phyloP scores from a whole-genome alignment of 1,140 invertebrate genomes.

The Ericerus pela region DNA sequence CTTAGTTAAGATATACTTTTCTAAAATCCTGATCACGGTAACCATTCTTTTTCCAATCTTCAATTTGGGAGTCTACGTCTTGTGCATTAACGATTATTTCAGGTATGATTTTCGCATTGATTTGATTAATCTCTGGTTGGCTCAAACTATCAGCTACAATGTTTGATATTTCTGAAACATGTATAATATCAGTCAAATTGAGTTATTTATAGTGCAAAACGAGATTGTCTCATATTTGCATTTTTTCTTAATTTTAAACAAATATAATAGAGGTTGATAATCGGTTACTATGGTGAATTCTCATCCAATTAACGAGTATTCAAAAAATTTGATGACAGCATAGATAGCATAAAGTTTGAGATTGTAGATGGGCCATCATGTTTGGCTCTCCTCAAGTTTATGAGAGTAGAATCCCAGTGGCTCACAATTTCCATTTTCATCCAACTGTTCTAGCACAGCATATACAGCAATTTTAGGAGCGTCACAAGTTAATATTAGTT shows the following conservation, averaged over 20 bases:
- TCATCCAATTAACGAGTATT: conserved; percentile 25
- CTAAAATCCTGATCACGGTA: background rate
- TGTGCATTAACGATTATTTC: background rate
- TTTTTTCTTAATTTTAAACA: conserved; percentile 24
- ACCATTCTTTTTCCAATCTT: background rate
- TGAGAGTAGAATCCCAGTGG: conserved; percentile 31
- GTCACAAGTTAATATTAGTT: too few species aligned
- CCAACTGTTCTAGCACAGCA: too few species aligned
- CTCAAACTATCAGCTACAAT: background rate
- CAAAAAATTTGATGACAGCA: conserved; percentile 24
- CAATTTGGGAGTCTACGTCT: background rate
- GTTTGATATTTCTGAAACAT: background rate
- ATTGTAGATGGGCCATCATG: conserved; percentile 30
- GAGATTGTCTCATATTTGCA: conserved; percentile 22
- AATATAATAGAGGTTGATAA: conserved; percentile 26
- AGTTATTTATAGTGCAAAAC: conserved; percentile 27
- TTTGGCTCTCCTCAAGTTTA: conserved; percentile 27
- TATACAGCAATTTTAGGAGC: too few species aligned
- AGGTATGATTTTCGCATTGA: background rate
- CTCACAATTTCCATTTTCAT: too few species aligned
- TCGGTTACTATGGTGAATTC: conserved; percentile 26
- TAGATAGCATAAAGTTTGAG: conserved; percentile 30
- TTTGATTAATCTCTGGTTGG: too few species aligned
- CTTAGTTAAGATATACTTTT: background rate
- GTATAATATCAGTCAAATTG: background rate